A percentile compares a stretch with the other conserved stretches of the same genome.
These are phyloP conservation scores for Ochropleura plecta DNA, from an alignment of 2,888 invertebrate species.

Conservation along the genomic window DNA sequence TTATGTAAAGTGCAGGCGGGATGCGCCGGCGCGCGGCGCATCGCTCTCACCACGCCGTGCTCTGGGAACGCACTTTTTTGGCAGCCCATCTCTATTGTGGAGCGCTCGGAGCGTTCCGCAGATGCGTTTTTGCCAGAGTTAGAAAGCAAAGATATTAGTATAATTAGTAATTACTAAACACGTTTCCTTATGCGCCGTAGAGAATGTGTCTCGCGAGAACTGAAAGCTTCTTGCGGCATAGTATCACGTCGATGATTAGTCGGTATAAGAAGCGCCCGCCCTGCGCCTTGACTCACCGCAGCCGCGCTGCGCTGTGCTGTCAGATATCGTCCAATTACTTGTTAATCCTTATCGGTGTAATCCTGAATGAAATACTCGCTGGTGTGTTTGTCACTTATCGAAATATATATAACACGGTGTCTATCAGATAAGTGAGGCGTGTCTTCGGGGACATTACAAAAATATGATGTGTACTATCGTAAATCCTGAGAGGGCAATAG, in stretches of 20 bases:
- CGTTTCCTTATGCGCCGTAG: conserved; percentile 62
- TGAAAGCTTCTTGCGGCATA: conserved; percentile 30
- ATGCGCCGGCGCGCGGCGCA: conserved; percentile 23
- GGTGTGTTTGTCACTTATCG: conserved; percentile 38
- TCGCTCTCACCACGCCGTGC: conserved; percentile 62
- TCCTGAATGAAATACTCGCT: conserved; percentile 30
- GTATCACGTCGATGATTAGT: conserved; percentile 14
- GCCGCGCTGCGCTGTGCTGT: conserved; percentile 1
- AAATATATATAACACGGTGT: conserved; percentile 17
- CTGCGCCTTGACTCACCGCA: conserved; percentile 22
- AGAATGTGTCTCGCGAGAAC: conserved; percentile 31
- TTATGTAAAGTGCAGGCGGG: conserved; percentile 38
- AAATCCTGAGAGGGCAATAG: conserved; percentile 4
- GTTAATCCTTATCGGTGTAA: conserved; percentile 33
- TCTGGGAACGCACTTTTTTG: conserved; percentile 75
- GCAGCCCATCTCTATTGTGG: conserved; percentile 64
- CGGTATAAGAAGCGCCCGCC: conserved; percentile 32
- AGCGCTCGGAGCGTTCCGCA: conserved; percentile 55
- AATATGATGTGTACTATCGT: background rate
- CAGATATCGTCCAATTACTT: conserved; percentile 23
- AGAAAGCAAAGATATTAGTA: conserved; percentile 71
- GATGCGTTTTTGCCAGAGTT: conserved; percentile 64
- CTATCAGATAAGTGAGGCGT: conserved; percentile 44
- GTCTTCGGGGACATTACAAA: conserved; percentile 1
- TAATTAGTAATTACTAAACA: conserved; percentile 67